Evolutionary conservation across 2,888 invertebrate species (phyloP), one percentile per base, ranked within the genome.

Genomic region (Cheilosia variabilis): DNA sequence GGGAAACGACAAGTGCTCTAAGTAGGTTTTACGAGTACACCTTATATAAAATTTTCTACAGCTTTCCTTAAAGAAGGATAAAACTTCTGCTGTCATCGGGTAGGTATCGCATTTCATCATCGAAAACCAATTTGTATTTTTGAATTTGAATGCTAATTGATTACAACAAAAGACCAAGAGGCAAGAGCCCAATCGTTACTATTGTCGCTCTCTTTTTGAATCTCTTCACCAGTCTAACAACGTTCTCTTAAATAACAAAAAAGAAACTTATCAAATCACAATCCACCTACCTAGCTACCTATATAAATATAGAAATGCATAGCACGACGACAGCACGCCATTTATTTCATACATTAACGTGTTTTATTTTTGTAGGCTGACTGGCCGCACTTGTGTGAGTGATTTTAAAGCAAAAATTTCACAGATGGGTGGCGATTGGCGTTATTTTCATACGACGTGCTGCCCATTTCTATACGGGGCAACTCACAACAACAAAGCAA

Each of bases 361-460:
- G 66, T 22, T 27, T 27, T 22, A 45, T 34, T 52, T 37, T 71
- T 43, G 53, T 72, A 27, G 72, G 13, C 66, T 80, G 62, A 37
- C 13, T 41, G 24, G 55, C 13, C 45, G 4, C 19, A 19, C 22
- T 17, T 53, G 41, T 52, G 66, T 68, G 24, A 45, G 68, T 75
- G 50, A 43, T 50, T 43, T 68, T 80, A 50, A 55, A 47, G 55
- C 63, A 73, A 80, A 68, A 41, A 76, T 76, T 81, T 81, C 81
- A 75, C 80, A 57, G 75, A 75, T 75, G 80, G 68, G 50, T 81
- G 60, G 63, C 63, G 66, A 81, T 81, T 66, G 66, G 50, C 43
- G 27, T 53, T 24, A 45, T 73, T 66, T 66, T 27, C 31, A 17
- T 75, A 22, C n/a, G 37, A 75, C 58, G 34, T 57, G 57, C 45